Percentiles rank a stretch among this genome's conserved stretches.
Conservation (phyloP, 2,113 vertebrate species). For the Dolichotis patagonum region DNA sequence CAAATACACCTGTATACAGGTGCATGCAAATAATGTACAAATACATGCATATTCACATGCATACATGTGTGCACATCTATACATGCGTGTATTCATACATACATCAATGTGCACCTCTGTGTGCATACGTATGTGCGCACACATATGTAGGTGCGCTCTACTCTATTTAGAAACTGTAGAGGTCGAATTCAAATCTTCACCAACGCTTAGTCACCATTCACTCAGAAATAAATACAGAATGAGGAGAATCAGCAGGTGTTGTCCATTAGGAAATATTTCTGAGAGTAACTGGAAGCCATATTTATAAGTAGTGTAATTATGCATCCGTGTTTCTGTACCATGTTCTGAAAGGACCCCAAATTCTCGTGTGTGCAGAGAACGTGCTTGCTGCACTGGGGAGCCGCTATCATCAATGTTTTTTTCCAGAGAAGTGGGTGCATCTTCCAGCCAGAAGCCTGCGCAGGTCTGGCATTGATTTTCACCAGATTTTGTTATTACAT, state of each 20-base stretch:
- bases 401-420: rapidly evolving
- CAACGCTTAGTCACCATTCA: rapidly evolving
- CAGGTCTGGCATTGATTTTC: slow-evolving; percentile 82
- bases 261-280: not conserved
- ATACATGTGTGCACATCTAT: too few relatives aligned
- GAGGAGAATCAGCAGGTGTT: not conserved
- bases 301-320: not conserved
- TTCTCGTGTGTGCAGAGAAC: not conserved
- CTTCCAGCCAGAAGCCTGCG: slow-evolving; percentile 76
- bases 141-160: too few relatives aligned
- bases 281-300: not conserved
- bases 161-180: rapidly evolving
- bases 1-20: not conserved
- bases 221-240: not conserved
- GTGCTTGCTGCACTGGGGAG: not conserved
- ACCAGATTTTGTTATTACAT: slow-evolving; percentile 86
- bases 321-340: not conserved
- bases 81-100: rapidly evolving
- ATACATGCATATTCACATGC: not conserved
- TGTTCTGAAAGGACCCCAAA: not conserved
- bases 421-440: slow-evolving; percentile 50
- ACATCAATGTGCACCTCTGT: too few relatives aligned
- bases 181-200: rapidly evolving
- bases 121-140: not conserved
- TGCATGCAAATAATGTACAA: too few relatives aligned